Evolutionary conservation across 2,797 vertebrate species (phyloP), one percentile per base, ranked within the genome.

Genomic region (Falco novaeseelandiae): DNA sequence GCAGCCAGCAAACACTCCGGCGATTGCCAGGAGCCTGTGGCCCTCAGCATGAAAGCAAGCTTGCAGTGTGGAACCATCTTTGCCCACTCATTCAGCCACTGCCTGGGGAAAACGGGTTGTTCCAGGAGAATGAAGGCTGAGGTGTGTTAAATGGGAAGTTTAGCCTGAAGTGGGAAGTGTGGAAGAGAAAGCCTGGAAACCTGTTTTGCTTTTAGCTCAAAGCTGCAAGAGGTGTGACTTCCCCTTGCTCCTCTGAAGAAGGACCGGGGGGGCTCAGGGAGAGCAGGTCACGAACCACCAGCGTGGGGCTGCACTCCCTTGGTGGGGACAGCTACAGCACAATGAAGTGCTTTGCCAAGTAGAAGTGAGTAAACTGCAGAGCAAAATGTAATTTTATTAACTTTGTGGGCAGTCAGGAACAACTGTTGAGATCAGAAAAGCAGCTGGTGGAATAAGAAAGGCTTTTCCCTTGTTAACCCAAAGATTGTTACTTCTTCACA

Each of bases 201-300:
- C 18, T n/a, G 29, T 10, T 40, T 62, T 14, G 8, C 12, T 62
- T 62, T n/a, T 26, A 62, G 22, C 29, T 40, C 6, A 14, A 51
- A 51, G 29, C 34, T 27, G 29, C 58, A 51, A 20, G 46, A 20
- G 21, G 26, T 62, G 29, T 3, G 17, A 26, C 22, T 40, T 61
- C 12, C 29, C 26, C 32, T 42, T 65, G 36, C 42, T 72, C n/a
- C 9, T 71, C 29, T 44, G 44, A 30, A 5, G 3, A 18, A 44
- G 36, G 22, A 72, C 22, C 15, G 2, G 0, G 32, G 1, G 32
- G n/a, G 16, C 14, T 54, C 1, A 1, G 29, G 20, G 21, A n/a
- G 23, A 57, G 25, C 4, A 9, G 26, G 15, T 4, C 22, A 34
- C 0, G 6, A 57, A 51, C 9, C 2, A 7, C 30, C 0, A 3